Evolutionary conservation across 2,888 invertebrate species (phyloP), one percentile per base, ranked within the genome.

Genomic region (Cheilosia grossa): DNA sequence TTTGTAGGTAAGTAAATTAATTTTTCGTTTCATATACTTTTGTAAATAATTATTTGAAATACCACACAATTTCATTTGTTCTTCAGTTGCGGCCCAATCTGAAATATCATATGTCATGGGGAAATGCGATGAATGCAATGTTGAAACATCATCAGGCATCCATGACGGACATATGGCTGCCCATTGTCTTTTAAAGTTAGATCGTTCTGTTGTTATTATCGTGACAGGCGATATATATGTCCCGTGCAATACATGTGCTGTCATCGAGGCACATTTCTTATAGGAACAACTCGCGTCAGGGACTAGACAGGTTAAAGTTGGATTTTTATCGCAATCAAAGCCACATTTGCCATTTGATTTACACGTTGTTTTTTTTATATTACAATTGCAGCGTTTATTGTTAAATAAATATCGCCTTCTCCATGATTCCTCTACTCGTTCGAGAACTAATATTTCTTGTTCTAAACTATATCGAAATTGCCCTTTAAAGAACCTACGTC

Each of bases 301-400:
- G 44, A 67, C 72, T 33, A 69, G 63, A 33, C 69, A 70, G 15
- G 19, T 58, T 13, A 33, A 51, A 54, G 27, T 66, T 59, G 9
- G 64, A 15, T 24, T 61, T 24, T 37, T 17, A 30, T 21, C 64
- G 51, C 21, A 77, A 40, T 75, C 59, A 54, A 47, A 6, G 49
- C n/a, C 30, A 24, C 27, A 19, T 21, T 51, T 73, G 15, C 30
- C 33, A 7, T 49, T 49, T 9, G 4, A 6, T 13, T 13, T 24
- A 10, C 17, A 21, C 0, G 17, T 5, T 15, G 33, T 1, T 15
- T 61, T 70, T 59, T 78, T 83, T 19, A 72, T 56, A 51, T 75
- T 82, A 66, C 79, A 79, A 21, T 69, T 69, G 40, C 73, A 82
- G 5, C 69, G 81, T 21, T 66, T 81, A 15, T 82, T 86, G 9